Evolutionary conservation across 2,797 vertebrate species (phyloP).

Genomic region (Clarias fuscus): DNA sequence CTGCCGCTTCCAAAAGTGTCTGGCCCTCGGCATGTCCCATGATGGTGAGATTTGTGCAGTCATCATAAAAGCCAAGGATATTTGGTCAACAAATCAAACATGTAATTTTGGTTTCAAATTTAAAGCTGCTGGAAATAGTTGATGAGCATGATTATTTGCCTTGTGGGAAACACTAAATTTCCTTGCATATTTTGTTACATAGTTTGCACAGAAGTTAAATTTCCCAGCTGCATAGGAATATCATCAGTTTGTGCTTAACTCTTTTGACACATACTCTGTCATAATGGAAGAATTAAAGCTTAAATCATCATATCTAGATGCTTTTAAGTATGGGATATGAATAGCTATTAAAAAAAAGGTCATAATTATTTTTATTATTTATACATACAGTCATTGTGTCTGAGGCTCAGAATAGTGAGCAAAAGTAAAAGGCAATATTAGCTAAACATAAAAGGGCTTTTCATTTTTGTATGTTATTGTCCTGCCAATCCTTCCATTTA

Average conservation of each 20-base stretch:
- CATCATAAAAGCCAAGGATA: neutral
- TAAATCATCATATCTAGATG: neutral
- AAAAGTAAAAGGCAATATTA: neutral
- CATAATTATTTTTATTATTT: neutral
- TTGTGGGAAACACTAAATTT: neutral
- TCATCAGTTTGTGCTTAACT: neutral
- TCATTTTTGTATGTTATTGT: neutral
- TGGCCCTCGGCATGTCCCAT: constrained; percentile 96
- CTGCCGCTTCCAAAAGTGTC: constrained; percentile 99
- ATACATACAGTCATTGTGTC: neutral
- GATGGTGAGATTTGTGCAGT: constrained; percentile 81
- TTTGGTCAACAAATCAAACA: no score
- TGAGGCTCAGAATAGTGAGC: neutral
- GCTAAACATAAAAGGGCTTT: neutral
- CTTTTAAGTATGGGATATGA: neutral
- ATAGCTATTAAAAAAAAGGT: neutral
- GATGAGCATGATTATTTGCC: neutral
- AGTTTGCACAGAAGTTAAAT: neutral
- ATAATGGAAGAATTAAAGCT: neutral
- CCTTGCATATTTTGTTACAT: neutral
- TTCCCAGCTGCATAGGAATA: neutral
- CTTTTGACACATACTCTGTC: neutral
- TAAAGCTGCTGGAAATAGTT: neutral
- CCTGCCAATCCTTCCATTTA: neutral
- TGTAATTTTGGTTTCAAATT: neutral